Percentiles rank a stretch among this genome's conserved stretches.
phyloP scores from a whole-genome alignment of 2,888 invertebrate species.

The Parochlus steinenii region DNA sequence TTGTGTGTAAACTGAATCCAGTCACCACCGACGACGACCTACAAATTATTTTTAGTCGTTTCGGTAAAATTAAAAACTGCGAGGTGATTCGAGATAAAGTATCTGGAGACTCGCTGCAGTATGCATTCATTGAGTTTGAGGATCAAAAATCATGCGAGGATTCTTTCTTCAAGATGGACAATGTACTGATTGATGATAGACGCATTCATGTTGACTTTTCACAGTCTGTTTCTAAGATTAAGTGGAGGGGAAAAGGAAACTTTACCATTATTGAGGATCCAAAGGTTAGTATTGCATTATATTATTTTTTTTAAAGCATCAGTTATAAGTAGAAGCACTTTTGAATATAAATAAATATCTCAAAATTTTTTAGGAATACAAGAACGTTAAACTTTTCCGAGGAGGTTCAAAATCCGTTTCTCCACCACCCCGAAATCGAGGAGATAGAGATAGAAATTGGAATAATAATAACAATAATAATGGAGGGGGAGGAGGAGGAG shows the following conservation, averaged over 20 bases:
- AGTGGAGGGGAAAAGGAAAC: conserved; percentile 77
- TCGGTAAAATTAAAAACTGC: conserved; percentile 84
- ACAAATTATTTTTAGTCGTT: conserved; percentile 93
- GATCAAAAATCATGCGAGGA: conserved; percentile 86
- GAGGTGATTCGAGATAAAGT: conserved; percentile 92
- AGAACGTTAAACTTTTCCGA: conserved; percentile 10
- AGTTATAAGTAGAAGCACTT: conserved; percentile 13
- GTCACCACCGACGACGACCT: conserved; percentile 94
- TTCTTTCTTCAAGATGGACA: conserved; percentile 99
- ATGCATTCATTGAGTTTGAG: conserved; percentile 96
- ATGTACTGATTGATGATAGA: conserved; percentile 95
- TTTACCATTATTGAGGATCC: conserved; percentile 47
- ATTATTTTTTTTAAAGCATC: conserved; percentile 14
- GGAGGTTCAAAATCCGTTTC: conserved; percentile 13
- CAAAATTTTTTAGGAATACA: conserved; percentile 14
- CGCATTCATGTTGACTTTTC: conserved; percentile 99
- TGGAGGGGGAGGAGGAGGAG: no score
- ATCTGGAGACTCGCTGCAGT: conserved; percentile 88
- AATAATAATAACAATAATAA: conserved; percentile 16
- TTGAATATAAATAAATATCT: conserved; percentile 14
- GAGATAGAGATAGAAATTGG: conserved; percentile 14
- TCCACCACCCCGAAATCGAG: conserved; percentile 14
- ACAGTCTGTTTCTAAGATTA: conserved; percentile 91
- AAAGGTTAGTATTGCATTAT: no score
- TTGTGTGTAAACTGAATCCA: conserved; percentile 97